phyloP scores from a whole-genome alignment of 2,113 vertebrate species.

The Pachyramphus minor region DNA sequence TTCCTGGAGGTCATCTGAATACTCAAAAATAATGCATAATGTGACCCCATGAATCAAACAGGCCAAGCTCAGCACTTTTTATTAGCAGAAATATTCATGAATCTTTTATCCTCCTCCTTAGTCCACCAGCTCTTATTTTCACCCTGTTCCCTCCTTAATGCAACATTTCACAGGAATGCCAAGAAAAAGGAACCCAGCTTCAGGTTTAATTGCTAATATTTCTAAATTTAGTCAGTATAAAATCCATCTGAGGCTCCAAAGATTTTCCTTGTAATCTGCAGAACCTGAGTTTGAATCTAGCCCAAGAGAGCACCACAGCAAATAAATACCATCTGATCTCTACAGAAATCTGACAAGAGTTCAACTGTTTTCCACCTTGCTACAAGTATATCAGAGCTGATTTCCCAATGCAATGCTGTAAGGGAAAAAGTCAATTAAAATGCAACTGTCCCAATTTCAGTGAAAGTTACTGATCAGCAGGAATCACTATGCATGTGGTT shows the following conservation, averaged over 20 bases:
- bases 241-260: conserved; percentile 47
- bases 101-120: conserved; percentile 62
- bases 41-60: conserved; percentile 57
- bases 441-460: conserved; percentile 71
- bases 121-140: conserved; percentile 58
- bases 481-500: conserved; percentile 48
- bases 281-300: conserved; percentile 61
- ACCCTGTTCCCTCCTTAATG: conserved; percentile 56
- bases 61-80: conserved; percentile 67
- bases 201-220: conserved; percentile 66
- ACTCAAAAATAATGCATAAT: conserved; percentile 59
- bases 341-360: conserved; percentile 55
- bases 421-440: conserved; percentile 71
- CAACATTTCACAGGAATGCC: conserved; percentile 67
- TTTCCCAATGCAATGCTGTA: conserved; percentile 57
- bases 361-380: conserved; percentile 66
- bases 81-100: conserved; percentile 66
- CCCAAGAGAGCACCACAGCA: conserved; percentile 48
- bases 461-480: conserved; percentile 62
- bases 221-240: conserved; percentile 71
- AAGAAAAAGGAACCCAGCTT: conserved; percentile 52
- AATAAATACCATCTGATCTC: conserved; percentile 73
- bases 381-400: conserved; percentile 41
- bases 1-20: conserved; percentile 58
- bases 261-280: conserved; percentile 51